Evolutionary conservation across 1,140 invertebrate species (phyloP).

Genomic region (Oncopeltus fasciatus): DNA sequence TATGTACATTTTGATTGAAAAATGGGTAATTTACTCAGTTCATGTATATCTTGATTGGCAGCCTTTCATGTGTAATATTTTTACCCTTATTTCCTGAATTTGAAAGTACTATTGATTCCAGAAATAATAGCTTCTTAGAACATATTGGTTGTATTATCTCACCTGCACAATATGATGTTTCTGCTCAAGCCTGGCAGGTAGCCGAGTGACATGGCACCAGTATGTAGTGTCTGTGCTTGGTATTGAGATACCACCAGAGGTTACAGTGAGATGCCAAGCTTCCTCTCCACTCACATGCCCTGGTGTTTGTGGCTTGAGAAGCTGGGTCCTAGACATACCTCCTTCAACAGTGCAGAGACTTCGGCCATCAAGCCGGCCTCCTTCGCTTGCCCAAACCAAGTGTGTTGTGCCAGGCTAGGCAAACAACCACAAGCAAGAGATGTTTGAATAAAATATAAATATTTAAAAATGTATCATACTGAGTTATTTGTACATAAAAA

Average conservation of each 20-base stretch:
- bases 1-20: too few species aligned
- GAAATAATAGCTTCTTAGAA: too few species aligned
- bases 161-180: constrained; percentile 80
- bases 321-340: constrained; percentile 63
- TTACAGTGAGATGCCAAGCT: constrained; percentile 28
- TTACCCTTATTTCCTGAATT: too few species aligned
- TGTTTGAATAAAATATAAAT: too few species aligned
- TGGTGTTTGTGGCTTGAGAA: constrained; percentile 39
- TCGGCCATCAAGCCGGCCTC: constrained; percentile 49
- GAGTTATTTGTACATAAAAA: too few species aligned
- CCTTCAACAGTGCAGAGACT: constrained; percentile 38
- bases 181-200: constrained; percentile 45
- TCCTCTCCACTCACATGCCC: not conserved
- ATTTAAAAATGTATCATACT: too few species aligned
- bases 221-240: constrained; percentile 86
- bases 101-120: too few species aligned
- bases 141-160: too few species aligned
- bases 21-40: too few species aligned
- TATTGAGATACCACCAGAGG: constrained; percentile 51
- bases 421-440: too few species aligned
- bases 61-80: too few species aligned
- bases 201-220: constrained; percentile 76
- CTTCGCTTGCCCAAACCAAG: constrained; percentile 60
- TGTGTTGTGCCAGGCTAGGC: constrained; percentile 74
- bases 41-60: too few species aligned